phyloP scores from a whole-genome alignment of 2,888 invertebrate genomes.

The Folsomia manolachei region DNA sequence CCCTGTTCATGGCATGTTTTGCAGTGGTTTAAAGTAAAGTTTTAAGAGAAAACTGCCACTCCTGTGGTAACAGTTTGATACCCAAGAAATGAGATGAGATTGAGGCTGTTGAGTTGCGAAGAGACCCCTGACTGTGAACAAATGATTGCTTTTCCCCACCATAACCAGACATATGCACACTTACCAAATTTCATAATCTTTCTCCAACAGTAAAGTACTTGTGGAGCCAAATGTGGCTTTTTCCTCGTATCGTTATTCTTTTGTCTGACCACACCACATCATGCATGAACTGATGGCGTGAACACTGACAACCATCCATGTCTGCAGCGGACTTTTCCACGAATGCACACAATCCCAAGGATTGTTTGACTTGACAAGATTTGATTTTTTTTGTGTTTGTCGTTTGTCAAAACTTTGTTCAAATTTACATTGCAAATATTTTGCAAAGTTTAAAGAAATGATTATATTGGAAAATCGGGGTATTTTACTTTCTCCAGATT shows the following conservation, averaged over 20 bases:
- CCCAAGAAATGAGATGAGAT: constrained; percentile 14
- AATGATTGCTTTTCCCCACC: constrained; percentile 18
- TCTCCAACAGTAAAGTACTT: too few species aligned
- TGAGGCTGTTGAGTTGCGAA: constrained; percentile 6
- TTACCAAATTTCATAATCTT: neutral
- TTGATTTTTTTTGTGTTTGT: too few species aligned
- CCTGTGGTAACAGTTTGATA: neutral
- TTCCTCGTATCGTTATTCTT: too few species aligned
- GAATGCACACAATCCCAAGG: too few species aligned
- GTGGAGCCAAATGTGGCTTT: too few species aligned
- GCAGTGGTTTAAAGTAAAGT: neutral
- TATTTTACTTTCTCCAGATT: too few species aligned
- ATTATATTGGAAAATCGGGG: too few species aligned
- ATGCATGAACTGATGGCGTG: neutral
- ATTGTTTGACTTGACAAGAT: too few species aligned
- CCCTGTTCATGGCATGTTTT: neutral
- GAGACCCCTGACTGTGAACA: constrained; percentile 4
- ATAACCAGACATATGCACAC: neutral
- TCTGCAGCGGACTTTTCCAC: too few species aligned
- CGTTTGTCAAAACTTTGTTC: too few species aligned
- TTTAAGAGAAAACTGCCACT: neutral
- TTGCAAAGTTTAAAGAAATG: too few species aligned
- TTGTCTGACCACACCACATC: neutral
- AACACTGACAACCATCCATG: neutral
- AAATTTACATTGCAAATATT: too few species aligned